A percentile compares a stretch with the other conserved stretches of the same genome.
phyloP scores from a whole-genome alignment of 2,888 invertebrate species.

The Erpobdella octoculata region DNA sequence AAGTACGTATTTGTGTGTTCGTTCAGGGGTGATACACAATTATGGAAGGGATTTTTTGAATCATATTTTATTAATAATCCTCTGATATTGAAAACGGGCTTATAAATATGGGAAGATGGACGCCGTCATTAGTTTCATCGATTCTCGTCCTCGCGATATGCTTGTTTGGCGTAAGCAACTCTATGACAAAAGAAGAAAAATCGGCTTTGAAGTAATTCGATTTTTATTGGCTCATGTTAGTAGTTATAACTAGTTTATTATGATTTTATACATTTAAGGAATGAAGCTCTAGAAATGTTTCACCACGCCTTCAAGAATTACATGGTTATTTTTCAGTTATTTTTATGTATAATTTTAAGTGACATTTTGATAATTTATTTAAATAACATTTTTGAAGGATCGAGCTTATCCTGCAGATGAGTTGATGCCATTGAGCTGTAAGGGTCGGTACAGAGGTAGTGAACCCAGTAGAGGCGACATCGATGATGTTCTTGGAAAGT shows the following conservation, averaged over 20 bases:
- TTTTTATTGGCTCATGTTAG: not conserved
- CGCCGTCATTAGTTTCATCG: too few relatives aligned
- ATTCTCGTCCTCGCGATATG: not conserved
- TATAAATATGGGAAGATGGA: too few relatives aligned
- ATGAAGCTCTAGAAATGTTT: constrained; percentile 22
- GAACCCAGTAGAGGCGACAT: constrained; percentile 88
- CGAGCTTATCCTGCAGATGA: constrained; percentile 98
- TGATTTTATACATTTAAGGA: not conserved
- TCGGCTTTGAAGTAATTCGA: not conserved
- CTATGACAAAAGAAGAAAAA: constrained; percentile 14
- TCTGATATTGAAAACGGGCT: too few relatives aligned
- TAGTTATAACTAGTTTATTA: not conserved
- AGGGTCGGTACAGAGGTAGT: constrained; percentile 79
- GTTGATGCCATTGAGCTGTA: constrained; percentile 89
- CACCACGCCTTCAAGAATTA: constrained; percentile 25
- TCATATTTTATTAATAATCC: too few relatives aligned
- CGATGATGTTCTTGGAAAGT: constrained; percentile 94
- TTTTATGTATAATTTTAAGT: not conserved
- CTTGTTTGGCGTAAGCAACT: not conserved
- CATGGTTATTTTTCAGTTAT: constrained; percentile 10
- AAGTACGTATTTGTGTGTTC: too few relatives aligned
- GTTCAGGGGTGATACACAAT: too few relatives aligned
- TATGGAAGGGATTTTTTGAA: too few relatives aligned
- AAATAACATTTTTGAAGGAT: constrained; percentile 51
- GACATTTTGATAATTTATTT: not conserved